Evolutionary conservation across 2,797 vertebrate genomes (phyloP), one percentile per base, ranked within the genome.

Genomic region (Cebuella pygmaea): DNA sequence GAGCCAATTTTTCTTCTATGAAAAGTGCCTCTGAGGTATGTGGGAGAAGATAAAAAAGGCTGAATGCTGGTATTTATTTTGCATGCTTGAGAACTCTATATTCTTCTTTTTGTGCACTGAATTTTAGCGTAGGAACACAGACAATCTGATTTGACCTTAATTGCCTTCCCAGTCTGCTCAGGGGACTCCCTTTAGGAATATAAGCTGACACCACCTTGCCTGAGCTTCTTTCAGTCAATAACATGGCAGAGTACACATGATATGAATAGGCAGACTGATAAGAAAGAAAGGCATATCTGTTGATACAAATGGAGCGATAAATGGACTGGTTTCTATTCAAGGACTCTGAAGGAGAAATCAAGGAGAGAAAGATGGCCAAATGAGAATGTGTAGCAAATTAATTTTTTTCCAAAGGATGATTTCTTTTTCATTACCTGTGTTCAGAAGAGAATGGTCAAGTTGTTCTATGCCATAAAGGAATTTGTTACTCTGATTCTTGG

Each of bases 171-270:
- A 98, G 97, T 99, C 98, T 98, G 98, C 98, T 98, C 96, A 97
- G 96, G 98, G 98, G 95, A 97, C 98, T 99, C 98, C 98, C 99
- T 99, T 97, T 96, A 99, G 98, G 98, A 99, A 98, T 98, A 98
- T 98, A 98, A 99, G 94, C 98, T 96, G 98, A 98, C 98, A 95
- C 94, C 98, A 96, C 96, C 98, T 98, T 90, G 0, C 95, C 97
- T 98, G 97, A 97, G 96, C 97, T 97, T 98, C 97, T 97, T 98
- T 98, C 98, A 99, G 99, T 99, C 99, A 99, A 99, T 99, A 98
- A 85, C 97, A 97, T 99, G 98, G 98, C 98, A 98, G 98, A 98
- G 97, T 98, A 99, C 99, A 99, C 99, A 99, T 98, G 99, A 99
- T 98, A 98, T 96, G 74, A 98, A 97, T 95, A 98, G 97, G 98